Conservation (phyloP, 2,888 invertebrate genomes). For the Hipparchia semele region DNA sequence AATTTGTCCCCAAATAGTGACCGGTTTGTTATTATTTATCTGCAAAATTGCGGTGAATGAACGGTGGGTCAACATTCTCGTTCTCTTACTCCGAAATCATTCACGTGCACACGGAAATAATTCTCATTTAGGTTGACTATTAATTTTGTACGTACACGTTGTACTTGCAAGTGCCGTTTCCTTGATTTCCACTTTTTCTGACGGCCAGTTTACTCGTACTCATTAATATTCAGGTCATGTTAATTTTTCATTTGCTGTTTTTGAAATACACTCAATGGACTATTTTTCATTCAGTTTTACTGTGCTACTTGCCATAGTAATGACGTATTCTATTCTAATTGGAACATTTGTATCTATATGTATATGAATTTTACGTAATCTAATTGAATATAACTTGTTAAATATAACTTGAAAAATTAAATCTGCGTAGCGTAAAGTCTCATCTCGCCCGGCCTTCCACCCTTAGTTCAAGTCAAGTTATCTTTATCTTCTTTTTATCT, state of each 20-base stretch:
- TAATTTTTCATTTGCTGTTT: background rate
- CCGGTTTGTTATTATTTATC: constrained; percentile 47
- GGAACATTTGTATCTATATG: no score
- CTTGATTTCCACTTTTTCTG: constrained; percentile 2
- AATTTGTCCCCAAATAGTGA: constrained; percentile 24
- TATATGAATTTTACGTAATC: no score
- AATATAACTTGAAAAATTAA: no score
- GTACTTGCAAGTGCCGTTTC: background rate
- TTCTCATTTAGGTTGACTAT: constrained; percentile 48
- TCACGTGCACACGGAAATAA: constrained; percentile 54
- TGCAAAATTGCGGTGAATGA: constrained; percentile 50
- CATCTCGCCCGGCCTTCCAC: no score
- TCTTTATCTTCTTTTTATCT: no score
- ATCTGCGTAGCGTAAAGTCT: no score
- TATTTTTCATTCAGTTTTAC: background rate
- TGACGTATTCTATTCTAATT: background rate
- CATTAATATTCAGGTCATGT: constrained; percentile 1
- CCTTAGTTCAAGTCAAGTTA: no score
- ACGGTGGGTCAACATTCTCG: constrained; percentile 52
- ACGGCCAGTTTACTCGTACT: background rate
- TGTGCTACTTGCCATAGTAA: background rate
- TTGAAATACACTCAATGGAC: background rate
- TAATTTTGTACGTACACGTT: constrained; percentile 12
- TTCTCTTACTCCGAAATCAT: constrained; percentile 50
- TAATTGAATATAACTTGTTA: no score